Evolutionary conservation across 2,888 invertebrate genomes (phyloP).

Genomic region (Meloe dianella): DNA sequence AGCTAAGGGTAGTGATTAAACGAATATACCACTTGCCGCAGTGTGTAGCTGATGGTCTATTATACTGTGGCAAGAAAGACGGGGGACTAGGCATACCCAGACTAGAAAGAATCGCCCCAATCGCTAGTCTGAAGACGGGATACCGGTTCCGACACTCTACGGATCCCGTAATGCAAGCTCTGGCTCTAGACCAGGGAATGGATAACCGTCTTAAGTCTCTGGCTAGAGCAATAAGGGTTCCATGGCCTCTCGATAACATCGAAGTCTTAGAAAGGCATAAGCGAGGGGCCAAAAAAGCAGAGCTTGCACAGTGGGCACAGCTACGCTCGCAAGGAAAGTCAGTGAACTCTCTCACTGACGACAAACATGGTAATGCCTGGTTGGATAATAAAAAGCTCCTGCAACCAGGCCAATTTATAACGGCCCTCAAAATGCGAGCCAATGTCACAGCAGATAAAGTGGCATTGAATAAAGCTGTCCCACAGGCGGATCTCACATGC

Average conservation of each 20-base stretch:
- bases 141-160: slow-evolving; percentile 25
- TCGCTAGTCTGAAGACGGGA: slow-evolving; percentile 35
- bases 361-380: slow-evolving; percentile 41
- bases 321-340: slow-evolving; percentile 43
- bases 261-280: slow-evolving; percentile 24
- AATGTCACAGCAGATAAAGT: slow-evolving; percentile 42
- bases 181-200: slow-evolving; percentile 36
- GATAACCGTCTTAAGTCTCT: slow-evolving; percentile 37
- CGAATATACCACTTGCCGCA: slow-evolving; percentile 45
- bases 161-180: slow-evolving; percentile 44
- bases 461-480: slow-evolving; percentile 39
- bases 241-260: slow-evolving; percentile 34
- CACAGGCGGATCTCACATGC: slow-evolving; percentile 41
- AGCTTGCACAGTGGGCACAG: slow-evolving; percentile 41
- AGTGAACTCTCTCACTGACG: slow-evolving; percentile 39
- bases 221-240: slow-evolving; percentile 32
- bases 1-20: slow-evolving; percentile 41
- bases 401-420: slow-evolving; percentile 43
- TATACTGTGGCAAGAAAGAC: slow-evolving; percentile 46
- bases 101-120: slow-evolving; percentile 37
- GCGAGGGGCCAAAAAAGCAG: slow-evolving; percentile 32
- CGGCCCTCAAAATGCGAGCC: slow-evolving; percentile 46
- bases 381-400: slow-evolving; percentile 39
- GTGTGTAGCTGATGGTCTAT: slow-evolving; percentile 37
- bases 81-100: slow-evolving; percentile 49